A percentile compares a stretch with the other conserved stretches of the same genome.
Evolutionary conservation across 2,888 invertebrate species (phyloP).

Genomic region (Agrilus cyanescens): DNA sequence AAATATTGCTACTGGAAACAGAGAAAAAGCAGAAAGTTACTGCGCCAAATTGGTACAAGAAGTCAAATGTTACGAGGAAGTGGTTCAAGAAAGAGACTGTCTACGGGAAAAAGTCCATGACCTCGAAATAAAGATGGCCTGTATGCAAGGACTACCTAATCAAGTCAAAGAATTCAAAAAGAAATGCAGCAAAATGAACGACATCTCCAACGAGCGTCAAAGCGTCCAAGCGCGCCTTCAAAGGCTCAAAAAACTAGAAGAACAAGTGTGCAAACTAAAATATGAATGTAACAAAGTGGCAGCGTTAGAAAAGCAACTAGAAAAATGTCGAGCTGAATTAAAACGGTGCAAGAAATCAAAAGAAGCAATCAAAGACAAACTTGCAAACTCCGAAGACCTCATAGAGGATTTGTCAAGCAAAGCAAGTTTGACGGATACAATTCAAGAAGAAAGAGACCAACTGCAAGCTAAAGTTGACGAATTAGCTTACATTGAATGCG

Average conservation of each 20-base stretch:
- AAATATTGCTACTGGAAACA: constrained; percentile 15
- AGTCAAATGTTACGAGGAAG: neutral
- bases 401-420: constrained; percentile 20
- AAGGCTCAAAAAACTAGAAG: constrained; percentile 16
- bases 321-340: constrained; percentile 6
- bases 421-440: constrained; percentile 26
- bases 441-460: constrained; percentile 28
- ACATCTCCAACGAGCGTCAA: constrained; percentile 23
- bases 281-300: constrained; percentile 7
- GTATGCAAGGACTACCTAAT: constrained; percentile 20
- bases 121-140: constrained; percentile 19
- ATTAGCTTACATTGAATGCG: constrained; percentile 24
- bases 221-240: constrained; percentile 22
- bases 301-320: constrained; percentile 21
- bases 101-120: constrained; percentile 17
- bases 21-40: constrained; percentile 13
- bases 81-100: constrained; percentile 9
- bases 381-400: constrained; percentile 15
- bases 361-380: neutral
- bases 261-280: constrained; percentile 17
- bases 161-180: constrained; percentile 21
- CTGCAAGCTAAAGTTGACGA: constrained; percentile 22
- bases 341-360: neutral
- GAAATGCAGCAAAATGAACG: constrained; percentile 21
- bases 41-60: no score